Conservation (phyloP, 23 tunicate genomes). For the Corella eumyota region DNA sequence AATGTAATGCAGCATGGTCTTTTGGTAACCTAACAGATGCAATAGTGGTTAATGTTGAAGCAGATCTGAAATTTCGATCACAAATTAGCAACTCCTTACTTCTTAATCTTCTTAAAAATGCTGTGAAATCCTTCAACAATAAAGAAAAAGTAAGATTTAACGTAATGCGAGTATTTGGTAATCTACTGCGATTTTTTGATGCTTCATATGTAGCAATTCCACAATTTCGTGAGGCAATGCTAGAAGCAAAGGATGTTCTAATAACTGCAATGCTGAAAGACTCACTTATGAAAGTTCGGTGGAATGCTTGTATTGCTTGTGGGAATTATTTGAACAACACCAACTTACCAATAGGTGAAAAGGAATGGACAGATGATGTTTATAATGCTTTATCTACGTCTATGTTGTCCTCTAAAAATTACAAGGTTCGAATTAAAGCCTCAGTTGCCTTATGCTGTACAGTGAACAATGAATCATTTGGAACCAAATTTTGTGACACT, state of each 20-base stretch:
- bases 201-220: slow-evolving; percentile 12
- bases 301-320: slow-evolving; percentile 91
- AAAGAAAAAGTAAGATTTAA: slow-evolving; percentile 68
- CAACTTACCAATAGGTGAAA: slow-evolving; percentile 49
- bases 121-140: slow-evolving; percentile 6
- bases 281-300: slow-evolving; percentile 66
- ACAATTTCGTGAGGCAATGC: slow-evolving; percentile 9
- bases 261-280: slow-evolving; percentile 23
- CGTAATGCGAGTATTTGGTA: slow-evolving; percentile 86
- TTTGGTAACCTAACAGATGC: slow-evolving; percentile 85
- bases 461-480: slow-evolving; percentile 16
- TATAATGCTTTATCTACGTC: slow-evolving; percentile 32
- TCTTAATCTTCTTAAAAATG: slow-evolving; percentile 22
- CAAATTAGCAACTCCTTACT: slow-evolving; percentile 13
- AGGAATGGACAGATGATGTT: slow-evolving; percentile 74
- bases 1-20: slow-evolving; percentile 83
- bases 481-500: slow-evolving; percentile 18
- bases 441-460: slow-evolving; percentile 60
- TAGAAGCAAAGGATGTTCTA: slow-evolving; percentile 32
- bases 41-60: slow-evolving; percentile 30
- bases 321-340: slow-evolving; percentile 52
- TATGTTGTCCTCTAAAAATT: slow-evolving; percentile 57
- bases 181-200: slow-evolving; percentile 29
- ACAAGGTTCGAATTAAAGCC: slow-evolving; percentile 74
- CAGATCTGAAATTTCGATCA: slow-evolving; percentile 7